phyloP scores from a whole-genome alignment of 2,113 vertebrate genomes.

The Picathartes gymnocephalus region DNA sequence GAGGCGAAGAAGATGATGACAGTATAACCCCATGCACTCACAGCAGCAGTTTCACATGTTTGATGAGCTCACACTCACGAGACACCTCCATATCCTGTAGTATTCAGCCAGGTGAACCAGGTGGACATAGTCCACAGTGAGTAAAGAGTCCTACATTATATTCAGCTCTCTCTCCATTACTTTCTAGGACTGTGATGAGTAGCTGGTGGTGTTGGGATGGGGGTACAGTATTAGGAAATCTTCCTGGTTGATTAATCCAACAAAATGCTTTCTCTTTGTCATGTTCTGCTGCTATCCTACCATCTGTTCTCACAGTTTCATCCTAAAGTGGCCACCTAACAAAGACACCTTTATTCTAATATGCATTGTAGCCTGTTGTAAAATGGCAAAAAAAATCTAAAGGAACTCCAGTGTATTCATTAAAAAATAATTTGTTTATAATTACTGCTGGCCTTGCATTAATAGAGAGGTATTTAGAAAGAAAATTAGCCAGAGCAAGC shows the following conservation, averaged over 20 bases:
- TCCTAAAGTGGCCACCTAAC: neutral
- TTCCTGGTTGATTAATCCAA: neutral
- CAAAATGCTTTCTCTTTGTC: neutral
- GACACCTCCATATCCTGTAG: neutral
- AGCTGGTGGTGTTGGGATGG: neutral
- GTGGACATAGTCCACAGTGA: neutral
- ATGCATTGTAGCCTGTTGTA: neutral
- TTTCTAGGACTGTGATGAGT: neutral
- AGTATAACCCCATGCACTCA: neutral
- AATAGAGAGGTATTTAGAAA: neutral
- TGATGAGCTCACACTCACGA: slow-evolving; percentile 20
- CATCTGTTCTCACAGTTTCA: neutral
- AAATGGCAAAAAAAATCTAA: neutral
- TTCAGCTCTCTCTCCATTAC: neutral
- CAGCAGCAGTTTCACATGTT: slow-evolving; percentile 18
- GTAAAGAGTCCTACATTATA: neutral
- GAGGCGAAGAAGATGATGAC: slow-evolving; percentile 1
- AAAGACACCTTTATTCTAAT: neutral
- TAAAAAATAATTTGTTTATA: neutral
- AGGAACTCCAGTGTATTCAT: neutral
- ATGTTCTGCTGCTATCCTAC: neutral
- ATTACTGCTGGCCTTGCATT: neutral
- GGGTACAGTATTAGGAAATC: neutral
- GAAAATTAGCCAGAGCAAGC: neutral
- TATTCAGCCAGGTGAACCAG: slow-evolving; percentile 7